phyloP scores from a whole-genome alignment of 2,888 invertebrate genomes.

The Itoplectis maculator region DNA sequence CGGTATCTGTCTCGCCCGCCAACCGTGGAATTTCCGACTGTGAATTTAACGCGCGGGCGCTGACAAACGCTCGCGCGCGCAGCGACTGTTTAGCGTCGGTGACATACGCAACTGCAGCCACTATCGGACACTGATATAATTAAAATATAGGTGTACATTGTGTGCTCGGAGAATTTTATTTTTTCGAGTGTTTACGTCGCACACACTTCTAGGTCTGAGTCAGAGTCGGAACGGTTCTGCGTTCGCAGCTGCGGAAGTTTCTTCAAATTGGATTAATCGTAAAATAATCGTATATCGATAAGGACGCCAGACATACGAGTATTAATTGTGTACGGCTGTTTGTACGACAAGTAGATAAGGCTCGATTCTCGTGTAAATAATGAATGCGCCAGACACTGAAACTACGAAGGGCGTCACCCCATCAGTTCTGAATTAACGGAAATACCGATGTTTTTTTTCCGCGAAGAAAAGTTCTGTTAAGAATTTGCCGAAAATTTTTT shows the following conservation, averaged over 20 bases:
- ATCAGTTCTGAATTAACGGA: too few relatives aligned
- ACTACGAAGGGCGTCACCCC: too few relatives aligned
- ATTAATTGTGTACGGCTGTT: not conserved
- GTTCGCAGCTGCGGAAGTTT: not conserved
- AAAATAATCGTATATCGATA: not conserved
- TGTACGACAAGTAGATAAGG: not conserved
- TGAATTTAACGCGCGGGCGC: not conserved
- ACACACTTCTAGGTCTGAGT: not conserved
- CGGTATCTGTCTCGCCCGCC: not conserved
- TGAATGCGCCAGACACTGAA: too few relatives aligned
- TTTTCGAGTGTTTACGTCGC: not conserved
- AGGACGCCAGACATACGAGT: not conserved
- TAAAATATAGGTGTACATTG: too few relatives aligned
- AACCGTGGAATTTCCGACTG: too few relatives aligned
- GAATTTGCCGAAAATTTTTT: not conserved
- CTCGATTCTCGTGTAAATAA: not conserved
- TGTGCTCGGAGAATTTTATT: too few relatives aligned
- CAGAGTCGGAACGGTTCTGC: not conserved
- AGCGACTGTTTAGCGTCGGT: not conserved
- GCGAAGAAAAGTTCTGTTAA: too few relatives aligned
- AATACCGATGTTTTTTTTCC: too few relatives aligned
- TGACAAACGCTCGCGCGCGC: not conserved
- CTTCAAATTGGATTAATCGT: not conserved
- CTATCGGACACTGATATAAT: too few relatives aligned
- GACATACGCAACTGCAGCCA: too few relatives aligned